Conservation (phyloP, 2,888 invertebrate genomes). For the Sminthurides aquaticus region DNA sequence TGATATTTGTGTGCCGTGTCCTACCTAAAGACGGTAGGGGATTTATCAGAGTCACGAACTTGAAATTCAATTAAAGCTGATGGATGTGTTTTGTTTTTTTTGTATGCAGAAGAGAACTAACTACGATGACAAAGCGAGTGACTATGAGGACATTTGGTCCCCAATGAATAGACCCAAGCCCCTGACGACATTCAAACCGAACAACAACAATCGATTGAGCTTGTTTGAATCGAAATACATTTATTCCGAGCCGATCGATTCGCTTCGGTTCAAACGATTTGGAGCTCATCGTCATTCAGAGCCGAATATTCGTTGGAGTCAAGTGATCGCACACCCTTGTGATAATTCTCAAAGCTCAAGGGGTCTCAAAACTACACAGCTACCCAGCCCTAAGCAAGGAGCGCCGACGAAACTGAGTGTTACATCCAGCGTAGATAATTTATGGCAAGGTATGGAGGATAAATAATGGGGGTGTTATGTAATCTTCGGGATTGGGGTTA, state of each 20-base stretch:
- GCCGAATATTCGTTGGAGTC: constrained; percentile 40
- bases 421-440: constrained; percentile 12
- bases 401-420: neutral
- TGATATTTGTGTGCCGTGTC: too few species aligned
- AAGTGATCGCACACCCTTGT: constrained; percentile 1
- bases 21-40: too few species aligned
- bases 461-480: constrained; percentile 6
- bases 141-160: constrained; percentile 88
- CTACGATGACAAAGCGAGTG: constrained; percentile 77
- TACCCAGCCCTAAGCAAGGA: neutral
- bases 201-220: constrained; percentile 40
- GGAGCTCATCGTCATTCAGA: constrained; percentile 40
- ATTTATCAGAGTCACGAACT: neutral
- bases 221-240: constrained; percentile 35
- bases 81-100: constrained; percentile 7
- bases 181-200: constrained; percentile 42
- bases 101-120: constrained; percentile 37
- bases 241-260: constrained; percentile 43
- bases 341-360: neutral
- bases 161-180: constrained; percentile 26
- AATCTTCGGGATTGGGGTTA: too few species aligned
- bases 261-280: constrained; percentile 35
- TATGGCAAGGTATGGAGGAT: constrained; percentile 8
- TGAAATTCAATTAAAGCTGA: constrained; percentile 17
- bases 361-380: neutral